These are phyloP conservation scores for Phainopepla nitens DNA, from an alignment of 2,113 vertebrate species.

Conservation along the genomic window DNA sequence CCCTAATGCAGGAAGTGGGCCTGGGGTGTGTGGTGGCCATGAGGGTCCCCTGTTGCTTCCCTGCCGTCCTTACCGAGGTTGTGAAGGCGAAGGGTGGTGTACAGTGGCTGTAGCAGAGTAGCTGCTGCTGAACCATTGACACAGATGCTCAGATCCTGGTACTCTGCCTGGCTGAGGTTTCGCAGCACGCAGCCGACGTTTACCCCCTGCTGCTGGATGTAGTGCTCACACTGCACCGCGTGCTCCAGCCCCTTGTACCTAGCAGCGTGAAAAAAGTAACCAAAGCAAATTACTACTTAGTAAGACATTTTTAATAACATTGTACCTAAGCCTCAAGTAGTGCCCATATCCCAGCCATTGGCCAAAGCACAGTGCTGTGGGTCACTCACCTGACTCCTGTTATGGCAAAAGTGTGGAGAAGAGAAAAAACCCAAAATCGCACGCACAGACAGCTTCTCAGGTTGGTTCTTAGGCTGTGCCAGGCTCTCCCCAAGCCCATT, in stretches of 20 bases:
- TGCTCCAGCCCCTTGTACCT: constrained; percentile 79
- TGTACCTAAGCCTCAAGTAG: not conserved
- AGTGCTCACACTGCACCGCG: constrained; percentile 68
- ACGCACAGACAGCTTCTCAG: not conserved
- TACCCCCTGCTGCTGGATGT: constrained; percentile 36
- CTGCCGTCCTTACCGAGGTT: constrained; percentile 74
- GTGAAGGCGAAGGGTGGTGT: constrained; percentile 77
- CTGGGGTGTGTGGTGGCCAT: accelerated
- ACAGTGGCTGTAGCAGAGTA: constrained; percentile 57
- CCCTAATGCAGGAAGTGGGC: accelerated
- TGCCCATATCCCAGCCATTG: not conserved
- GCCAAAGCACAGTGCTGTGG: not conserved
- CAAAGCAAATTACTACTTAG: not conserved
- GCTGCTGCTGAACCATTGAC: constrained; percentile 78
- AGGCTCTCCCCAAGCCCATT: not conserved
- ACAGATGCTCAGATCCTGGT: constrained; percentile 82
- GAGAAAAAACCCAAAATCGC: not conserved
- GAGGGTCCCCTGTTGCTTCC: accelerated
- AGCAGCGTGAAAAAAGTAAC: not conserved
- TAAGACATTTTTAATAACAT: not conserved
- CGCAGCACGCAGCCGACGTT: constrained; percentile 76
- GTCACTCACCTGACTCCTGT: not conserved
- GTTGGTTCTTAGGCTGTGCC: not conserved
- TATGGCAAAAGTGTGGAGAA: not conserved
- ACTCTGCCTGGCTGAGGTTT: constrained; percentile 69